Evolutionary conservation across 2,888 invertebrate genomes (phyloP).

Genomic region (Drosophila infuscata): DNA sequence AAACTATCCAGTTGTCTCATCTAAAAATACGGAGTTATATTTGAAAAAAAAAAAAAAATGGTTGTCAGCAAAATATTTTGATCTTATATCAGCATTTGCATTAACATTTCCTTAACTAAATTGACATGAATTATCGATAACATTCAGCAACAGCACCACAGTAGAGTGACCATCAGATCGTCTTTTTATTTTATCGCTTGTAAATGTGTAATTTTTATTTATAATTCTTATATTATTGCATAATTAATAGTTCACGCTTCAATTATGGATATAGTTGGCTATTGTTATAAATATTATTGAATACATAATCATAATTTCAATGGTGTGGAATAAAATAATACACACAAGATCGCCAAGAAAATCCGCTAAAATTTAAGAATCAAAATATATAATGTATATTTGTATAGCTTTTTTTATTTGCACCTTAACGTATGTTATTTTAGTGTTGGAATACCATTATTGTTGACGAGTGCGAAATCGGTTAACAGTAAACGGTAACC

Average conservation of each 20-base stretch:
- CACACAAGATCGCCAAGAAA: not conserved
- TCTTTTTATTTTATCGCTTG: not conserved
- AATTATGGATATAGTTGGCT: not conserved
- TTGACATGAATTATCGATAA: not conserved
- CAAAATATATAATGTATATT: not conserved
- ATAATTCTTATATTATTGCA: not conserved
- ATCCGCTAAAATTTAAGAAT: not conserved
- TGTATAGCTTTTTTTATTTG: not conserved
- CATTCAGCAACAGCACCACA: too few relatives aligned
- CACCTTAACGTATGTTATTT: not conserved
- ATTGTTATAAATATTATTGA: not conserved
- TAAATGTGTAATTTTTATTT: not conserved
- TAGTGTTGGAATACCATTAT: not conserved
- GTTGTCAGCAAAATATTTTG: not conserved
- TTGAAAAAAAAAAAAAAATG: not conserved
- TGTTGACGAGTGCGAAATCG: not conserved
- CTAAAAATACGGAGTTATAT: not conserved
- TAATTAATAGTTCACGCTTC: not conserved
- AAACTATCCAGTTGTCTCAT: not conserved
- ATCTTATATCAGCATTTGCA: not conserved
- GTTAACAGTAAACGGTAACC: slow-evolving; percentile 18
- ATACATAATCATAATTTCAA: not conserved
- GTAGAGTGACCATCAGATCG: not conserved
- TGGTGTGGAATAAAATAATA: not conserved
- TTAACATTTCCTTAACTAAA: not conserved